These are phyloP conservation scores for Lycorma delicatula DNA, from an alignment of 1,140 invertebrate genomes.

Conservation along the genomic window DNA sequence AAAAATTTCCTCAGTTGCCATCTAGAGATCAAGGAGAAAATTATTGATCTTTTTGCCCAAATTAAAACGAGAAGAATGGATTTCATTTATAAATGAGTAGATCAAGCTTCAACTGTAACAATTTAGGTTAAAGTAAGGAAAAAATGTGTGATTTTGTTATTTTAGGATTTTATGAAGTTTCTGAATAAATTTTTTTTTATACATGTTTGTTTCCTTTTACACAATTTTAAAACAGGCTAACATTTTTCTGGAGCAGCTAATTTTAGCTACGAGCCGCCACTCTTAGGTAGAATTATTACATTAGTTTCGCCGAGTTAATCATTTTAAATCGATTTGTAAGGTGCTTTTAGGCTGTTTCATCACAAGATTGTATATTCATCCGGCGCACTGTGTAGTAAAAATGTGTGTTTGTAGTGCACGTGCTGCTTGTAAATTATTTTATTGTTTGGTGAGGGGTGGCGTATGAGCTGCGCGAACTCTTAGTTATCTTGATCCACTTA, in stretches of 20 bases:
- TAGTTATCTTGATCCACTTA: too few species aligned
- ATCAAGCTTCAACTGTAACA: not conserved
- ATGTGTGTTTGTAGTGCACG: too few species aligned
- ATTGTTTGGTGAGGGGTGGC: too few species aligned
- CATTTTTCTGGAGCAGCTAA: not conserved
- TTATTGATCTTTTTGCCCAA: conserved; percentile 25
- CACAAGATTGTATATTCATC: too few species aligned
- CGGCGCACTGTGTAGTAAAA: too few species aligned
- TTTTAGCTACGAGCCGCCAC: not conserved
- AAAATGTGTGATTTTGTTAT: not conserved
- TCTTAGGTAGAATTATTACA: too few species aligned
- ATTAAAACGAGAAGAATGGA: conserved; percentile 22
- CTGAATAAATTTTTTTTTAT: not conserved
- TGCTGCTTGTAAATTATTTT: too few species aligned
- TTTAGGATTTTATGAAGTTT: not conserved
- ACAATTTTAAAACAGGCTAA: not conserved
- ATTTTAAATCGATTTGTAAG: too few species aligned
- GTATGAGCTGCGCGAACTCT: too few species aligned
- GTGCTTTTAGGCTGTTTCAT: too few species aligned
- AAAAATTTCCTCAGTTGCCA: conserved; percentile 21
- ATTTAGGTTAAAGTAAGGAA: not conserved
- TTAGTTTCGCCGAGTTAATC: too few species aligned
- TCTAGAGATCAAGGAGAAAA: conserved; percentile 26
- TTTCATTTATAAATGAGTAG: conserved; percentile 20
- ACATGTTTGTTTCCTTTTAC: not conserved